These are phyloP conservation scores for Brachypterus glaber DNA, from an alignment of 2,888 invertebrate species.

Conservation along the genomic window DNA sequence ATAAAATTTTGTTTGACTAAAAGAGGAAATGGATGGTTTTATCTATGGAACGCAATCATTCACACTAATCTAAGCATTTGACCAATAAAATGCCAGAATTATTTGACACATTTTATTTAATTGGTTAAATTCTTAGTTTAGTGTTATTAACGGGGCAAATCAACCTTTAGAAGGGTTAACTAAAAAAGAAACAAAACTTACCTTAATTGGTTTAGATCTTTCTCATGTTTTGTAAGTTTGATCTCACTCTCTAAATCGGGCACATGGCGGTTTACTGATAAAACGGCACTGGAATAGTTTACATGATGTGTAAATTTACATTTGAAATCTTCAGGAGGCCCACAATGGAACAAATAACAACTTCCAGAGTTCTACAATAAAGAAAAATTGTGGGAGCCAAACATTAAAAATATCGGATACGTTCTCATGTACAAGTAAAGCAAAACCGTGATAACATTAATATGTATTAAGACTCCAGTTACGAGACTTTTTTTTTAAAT, in stretches of 20 bases:
- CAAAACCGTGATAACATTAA: no score
- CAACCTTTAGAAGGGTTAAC: no score
- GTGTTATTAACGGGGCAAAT: slow-evolving; percentile 10
- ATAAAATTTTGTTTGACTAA: no score
- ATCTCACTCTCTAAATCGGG: slow-evolving; percentile 64
- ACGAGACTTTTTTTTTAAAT: no score
- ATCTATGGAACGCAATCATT: slow-evolving; percentile 16
- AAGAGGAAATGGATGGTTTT: slow-evolving; percentile 22
- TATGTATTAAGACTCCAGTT: no score
- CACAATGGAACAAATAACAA: slow-evolving; percentile 87
- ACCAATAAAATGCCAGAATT: no score
- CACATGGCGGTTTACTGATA: slow-evolving; percentile 56
- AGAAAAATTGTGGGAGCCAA: no score
- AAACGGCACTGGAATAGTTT: slow-evolving; percentile 80
- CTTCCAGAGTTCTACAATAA: slow-evolving; percentile 65
- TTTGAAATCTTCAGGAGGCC: slow-evolving; percentile 80
- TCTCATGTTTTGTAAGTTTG: slow-evolving; percentile 62
- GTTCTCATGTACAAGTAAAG: no score
- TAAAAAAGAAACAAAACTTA: slow-evolving; percentile 31
- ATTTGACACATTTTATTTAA: no score
- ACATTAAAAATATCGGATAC: no score
- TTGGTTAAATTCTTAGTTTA: no score
- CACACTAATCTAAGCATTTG: slow-evolving; percentile 9
- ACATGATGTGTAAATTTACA: slow-evolving; percentile 85
- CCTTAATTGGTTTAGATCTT: slow-evolving; percentile 61